phyloP scores from a whole-genome alignment of 2,113 vertebrate species.

The Rhizomys pruinosus region DNA sequence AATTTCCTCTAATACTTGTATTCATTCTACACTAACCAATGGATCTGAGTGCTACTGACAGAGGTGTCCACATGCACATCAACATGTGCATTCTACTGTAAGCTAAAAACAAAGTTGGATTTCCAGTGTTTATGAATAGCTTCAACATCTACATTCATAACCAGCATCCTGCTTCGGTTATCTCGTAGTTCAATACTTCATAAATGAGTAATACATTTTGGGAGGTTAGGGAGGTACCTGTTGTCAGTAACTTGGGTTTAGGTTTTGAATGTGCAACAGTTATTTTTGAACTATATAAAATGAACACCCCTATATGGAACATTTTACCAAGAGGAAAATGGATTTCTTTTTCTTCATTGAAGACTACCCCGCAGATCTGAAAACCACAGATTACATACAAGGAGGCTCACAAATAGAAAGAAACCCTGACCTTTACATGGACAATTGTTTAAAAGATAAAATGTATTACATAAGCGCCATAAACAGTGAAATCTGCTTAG shows the following conservation, averaged over 20 bases:
- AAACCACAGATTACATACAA: slow-evolving; percentile 61
- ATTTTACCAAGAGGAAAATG: slow-evolving; percentile 62
- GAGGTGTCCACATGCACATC: slow-evolving; percentile 44
- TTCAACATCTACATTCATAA: slow-evolving; percentile 74
- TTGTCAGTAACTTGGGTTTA: slow-evolving; percentile 61
- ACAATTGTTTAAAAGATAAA: slow-evolving; percentile 77
- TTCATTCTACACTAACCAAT: slow-evolving; percentile 57
- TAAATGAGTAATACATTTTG: slow-evolving; percentile 67
- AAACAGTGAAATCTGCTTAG: slow-evolving; percentile 79
- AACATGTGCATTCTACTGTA: slow-evolving; percentile 46
- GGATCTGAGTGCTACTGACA: slow-evolving; percentile 71
- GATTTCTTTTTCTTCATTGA: slow-evolving; percentile 70
- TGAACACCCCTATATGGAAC: background rate
- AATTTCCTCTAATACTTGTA: slow-evolving; percentile 64
- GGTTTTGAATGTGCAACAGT: slow-evolving; percentile 43
- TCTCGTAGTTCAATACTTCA: slow-evolving; percentile 75
- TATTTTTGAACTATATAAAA: slow-evolving; percentile 60
- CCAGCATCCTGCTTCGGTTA: slow-evolving; percentile 59
- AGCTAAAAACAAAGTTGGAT: slow-evolving; percentile 72
- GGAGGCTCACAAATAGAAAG: slow-evolving; percentile 64
- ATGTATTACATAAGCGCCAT: slow-evolving; percentile 76
- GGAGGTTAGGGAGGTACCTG: slow-evolving; percentile 70
- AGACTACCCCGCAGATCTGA: slow-evolving; percentile 75
- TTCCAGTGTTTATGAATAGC: slow-evolving; percentile 76
- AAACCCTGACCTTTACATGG: slow-evolving; percentile 75